Evolutionary conservation across 2,797 vertebrate genomes (phyloP).

Genomic region (Sebastes kiyomatsui): DNA sequence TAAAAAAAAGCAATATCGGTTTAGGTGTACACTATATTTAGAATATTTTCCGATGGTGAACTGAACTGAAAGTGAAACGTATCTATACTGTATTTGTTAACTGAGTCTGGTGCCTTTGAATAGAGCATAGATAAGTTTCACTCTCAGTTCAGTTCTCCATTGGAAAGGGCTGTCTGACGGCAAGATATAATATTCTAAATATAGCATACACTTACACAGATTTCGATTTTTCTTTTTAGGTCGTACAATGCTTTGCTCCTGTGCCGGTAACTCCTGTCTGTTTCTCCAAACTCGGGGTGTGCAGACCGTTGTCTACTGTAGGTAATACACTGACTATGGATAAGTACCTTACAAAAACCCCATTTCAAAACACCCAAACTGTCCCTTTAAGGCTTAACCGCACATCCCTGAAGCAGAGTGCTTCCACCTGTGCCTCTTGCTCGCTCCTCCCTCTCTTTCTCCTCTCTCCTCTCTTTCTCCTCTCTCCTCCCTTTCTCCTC

Average conservation of each 20-base stretch:
- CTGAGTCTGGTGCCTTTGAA: too few species aligned
- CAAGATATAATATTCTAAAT: background rate
- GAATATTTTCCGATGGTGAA: too few species aligned
- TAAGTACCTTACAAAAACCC: background rate
- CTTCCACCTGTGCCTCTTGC: constrained; percentile 66
- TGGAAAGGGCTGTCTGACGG: background rate
- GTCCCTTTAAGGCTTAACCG: constrained; percentile 7
- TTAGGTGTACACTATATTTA: too few species aligned
- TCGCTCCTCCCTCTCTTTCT: constrained; percentile 5
- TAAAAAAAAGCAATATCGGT: too few species aligned
- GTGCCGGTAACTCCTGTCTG: background rate
- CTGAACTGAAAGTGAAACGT: too few species aligned
- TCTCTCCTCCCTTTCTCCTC: constrained; percentile 13
- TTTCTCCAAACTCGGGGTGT: background rate
- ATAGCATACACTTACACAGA: background rate
- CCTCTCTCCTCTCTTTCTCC: constrained; percentile 6
- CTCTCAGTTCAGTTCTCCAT: too few species aligned
- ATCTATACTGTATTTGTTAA: too few species aligned
- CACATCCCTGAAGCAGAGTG: constrained; percentile 55
- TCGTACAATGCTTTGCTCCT: background rate
- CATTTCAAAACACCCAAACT: background rate
- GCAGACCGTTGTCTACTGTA: background rate
- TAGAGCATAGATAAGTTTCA: too few species aligned
- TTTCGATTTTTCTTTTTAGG: background rate
- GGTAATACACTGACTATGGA: background rate